Percentiles rank a stretch among this genome's conserved stretches.
Conservation (phyloP, 2,888 invertebrate species). For the Stomorhina lunata region DNA sequence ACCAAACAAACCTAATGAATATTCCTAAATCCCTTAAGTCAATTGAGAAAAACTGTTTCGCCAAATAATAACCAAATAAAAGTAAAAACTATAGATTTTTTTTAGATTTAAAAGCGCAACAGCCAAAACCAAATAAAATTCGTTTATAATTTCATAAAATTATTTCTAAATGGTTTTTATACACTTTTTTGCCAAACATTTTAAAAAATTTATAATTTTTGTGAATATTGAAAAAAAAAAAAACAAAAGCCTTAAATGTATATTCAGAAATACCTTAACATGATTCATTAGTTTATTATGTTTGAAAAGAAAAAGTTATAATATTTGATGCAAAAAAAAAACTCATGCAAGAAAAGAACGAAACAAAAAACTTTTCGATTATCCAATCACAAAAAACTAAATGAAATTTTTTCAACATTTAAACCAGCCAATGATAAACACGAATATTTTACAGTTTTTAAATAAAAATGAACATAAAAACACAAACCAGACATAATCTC, state of each 20-base stretch:
- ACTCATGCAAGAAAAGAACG: not conserved
- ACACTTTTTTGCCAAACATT: constrained; percentile 19
- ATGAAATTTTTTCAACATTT: constrained; percentile 68
- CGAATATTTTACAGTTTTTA: constrained; percentile 64
- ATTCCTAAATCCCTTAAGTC: too few relatives aligned
- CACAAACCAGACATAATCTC: constrained; percentile 75
- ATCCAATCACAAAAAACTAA: constrained; percentile 69
- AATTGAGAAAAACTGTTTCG: too few relatives aligned
- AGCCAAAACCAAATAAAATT: constrained; percentile 9
- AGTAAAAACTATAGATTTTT: not conserved
- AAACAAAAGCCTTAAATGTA: not conserved
- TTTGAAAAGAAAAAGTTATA: constrained; percentile 35
- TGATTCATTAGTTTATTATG: constrained; percentile 64
- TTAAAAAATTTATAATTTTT: not conserved
- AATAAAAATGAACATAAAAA: constrained; percentile 62
- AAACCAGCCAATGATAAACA: constrained; percentile 66
- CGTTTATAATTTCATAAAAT: constrained; percentile 46
- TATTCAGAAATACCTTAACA: constrained; percentile 42
- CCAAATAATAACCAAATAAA: not conserved
- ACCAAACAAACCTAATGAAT: too few relatives aligned
- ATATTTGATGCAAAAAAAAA: not conserved
- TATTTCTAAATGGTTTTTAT: constrained; percentile 52
- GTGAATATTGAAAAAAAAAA: not conserved
- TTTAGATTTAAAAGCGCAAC: not conserved
- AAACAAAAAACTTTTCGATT: constrained; percentile 50